Base-by-base conservation (phyloP, 2,113 vertebrate species). In the Thoracochromis brauschi region DNA sequence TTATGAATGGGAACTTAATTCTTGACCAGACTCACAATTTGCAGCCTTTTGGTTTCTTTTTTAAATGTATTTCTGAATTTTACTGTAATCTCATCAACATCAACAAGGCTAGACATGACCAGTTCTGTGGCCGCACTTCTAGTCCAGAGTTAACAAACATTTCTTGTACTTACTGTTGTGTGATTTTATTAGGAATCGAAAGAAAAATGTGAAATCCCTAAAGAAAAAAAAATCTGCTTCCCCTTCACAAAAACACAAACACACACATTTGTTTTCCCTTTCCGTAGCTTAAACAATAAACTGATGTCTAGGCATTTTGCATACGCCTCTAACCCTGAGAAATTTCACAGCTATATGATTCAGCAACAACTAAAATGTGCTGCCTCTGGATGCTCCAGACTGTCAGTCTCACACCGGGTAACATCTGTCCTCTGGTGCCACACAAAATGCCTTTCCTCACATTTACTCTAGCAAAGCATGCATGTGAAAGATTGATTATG, bases 341-440 rank as follows among this genome's bases (percentile, higher is more conserved):
- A 71, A 83, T 58, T 40, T 47, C 86, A 14, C 80, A 55, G 40
- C 45, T 57, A 53, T 84, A 87, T 92, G 92, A 95, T 82, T 95
- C 92, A 95, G 93, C 94, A 90, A 13, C 82, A 47, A 51, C 85
- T 38, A 45, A 68, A 92, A 42, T 73, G 85, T 53, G 89, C 73
- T 87, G 71, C 91, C 86, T 92, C 71, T 86, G 73, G 86, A 92
- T 84, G 57, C 80, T 81, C 80, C 86, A 85, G 38, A 90, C 87
- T 89, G 88, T 91, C 87, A 90, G 85, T 80, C 80, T 85, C 94
- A 92, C 86, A 85, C 91, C 87, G 91, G 84, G 92, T 85, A 95
- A 95, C 95, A 96, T 95, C 94, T 95, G 95, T 89, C 85, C 85
- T 87, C 75, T 26, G 26, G 75, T 73, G 58, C 85, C 75, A 51